Percentiles rank a stretch among this genome's conserved stretches.
Conservation (phyloP, 2,797 vertebrate species). For the Acipenser transmontanus region DNA sequence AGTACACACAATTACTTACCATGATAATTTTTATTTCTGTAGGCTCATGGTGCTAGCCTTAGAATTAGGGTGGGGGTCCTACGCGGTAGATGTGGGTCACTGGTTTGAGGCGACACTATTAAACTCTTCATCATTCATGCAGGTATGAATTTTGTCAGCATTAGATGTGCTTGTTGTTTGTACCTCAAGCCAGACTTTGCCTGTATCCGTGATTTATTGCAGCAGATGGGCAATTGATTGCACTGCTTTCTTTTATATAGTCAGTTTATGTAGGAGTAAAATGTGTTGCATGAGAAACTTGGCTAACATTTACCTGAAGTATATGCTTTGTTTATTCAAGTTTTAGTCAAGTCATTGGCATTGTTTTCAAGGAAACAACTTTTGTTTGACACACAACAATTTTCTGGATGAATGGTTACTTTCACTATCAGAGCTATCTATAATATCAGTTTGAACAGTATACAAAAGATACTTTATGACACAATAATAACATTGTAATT, state of each 20-base stretch:
- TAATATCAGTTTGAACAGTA: no score
- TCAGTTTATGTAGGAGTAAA: constrained; percentile 42
- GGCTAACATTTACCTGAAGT: constrained; percentile 29
- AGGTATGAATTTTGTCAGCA: constrained; percentile 54
- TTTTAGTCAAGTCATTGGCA: constrained; percentile 9
- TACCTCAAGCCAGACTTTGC: constrained; percentile 29
- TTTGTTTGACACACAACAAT: not conserved
- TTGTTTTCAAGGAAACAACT: not conserved
- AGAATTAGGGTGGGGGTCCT: not conserved
- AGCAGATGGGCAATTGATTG: constrained; percentile 51
- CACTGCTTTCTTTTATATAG: constrained; percentile 42
- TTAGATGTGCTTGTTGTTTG: constrained; percentile 44
- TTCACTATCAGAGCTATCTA: no score
- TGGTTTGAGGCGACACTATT: constrained; percentile 17
- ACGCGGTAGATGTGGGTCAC: not conserved
- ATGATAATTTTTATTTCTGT: not conserved
- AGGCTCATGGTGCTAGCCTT: not conserved
- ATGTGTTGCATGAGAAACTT: constrained; percentile 30
- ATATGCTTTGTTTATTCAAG: constrained; percentile 6
- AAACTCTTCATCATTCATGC: constrained; percentile 42
- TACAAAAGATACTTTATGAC: no score
- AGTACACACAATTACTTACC: not conserved
- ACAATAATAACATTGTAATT: no score
- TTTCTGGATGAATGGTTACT: no score
- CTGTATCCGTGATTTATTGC: constrained; percentile 51